A percentile compares a stretch with the other conserved stretches of the same genome.
phyloP scores from a whole-genome alignment of 1,140 invertebrate species.

The Diploscapter pachys region DNA sequence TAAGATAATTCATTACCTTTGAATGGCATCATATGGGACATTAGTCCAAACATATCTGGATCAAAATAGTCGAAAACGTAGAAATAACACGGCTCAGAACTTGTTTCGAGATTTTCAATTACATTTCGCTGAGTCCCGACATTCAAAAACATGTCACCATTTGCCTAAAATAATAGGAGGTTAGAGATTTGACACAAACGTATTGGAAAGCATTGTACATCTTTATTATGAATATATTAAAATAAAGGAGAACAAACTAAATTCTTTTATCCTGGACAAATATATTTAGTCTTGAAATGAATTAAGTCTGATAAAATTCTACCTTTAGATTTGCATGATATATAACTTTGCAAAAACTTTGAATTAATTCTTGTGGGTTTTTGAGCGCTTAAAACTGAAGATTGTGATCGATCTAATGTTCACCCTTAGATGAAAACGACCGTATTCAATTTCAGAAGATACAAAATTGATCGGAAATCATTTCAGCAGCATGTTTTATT shows the following conservation, averaged over 20 bases:
- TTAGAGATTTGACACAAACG: neutral
- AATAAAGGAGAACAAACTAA: neutral
- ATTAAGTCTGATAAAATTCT: too few species aligned
- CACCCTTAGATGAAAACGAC: too few species aligned
- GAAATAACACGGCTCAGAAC: neutral
- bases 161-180: slow-evolving; percentile 1
- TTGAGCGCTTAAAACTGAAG: too few species aligned
- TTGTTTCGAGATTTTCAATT: neutral
- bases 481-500: too few species aligned
- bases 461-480: too few species aligned
- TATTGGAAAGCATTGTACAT: neutral
- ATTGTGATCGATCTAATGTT: too few species aligned
- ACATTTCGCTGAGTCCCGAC: neutral
- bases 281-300: too few species aligned
- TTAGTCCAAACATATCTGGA: neutral
- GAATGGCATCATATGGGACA: neutral
- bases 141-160: neutral
- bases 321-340: too few species aligned
- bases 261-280: too few species aligned
- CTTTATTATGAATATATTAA: neutral
- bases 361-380: too few species aligned
- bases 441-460: too few species aligned
- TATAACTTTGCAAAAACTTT: too few species aligned
- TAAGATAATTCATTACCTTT: neutral
- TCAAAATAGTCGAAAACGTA: neutral